Evolutionary conservation across 2,888 invertebrate species (phyloP).

Genomic region (Hypomecis punctinalis): DNA sequence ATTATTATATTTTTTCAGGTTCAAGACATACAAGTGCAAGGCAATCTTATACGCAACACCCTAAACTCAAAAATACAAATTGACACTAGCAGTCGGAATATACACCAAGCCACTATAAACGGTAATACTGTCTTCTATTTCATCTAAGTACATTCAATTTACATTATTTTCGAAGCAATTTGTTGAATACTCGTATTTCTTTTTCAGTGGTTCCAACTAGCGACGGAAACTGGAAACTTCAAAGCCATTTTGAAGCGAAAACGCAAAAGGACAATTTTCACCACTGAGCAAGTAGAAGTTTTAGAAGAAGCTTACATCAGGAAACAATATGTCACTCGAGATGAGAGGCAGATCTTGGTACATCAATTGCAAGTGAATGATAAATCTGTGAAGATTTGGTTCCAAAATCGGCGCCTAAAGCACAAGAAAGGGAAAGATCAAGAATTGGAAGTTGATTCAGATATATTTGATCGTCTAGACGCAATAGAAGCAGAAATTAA

Average conservation of each 20-base stretch:
- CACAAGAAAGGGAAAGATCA: slow-evolving; percentile 78
- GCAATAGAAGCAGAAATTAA: slow-evolving; percentile 58
- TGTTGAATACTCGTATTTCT: too few species aligned
- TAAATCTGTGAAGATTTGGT: slow-evolving; percentile 91
- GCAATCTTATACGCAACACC: not conserved
- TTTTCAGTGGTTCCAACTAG: slow-evolving; percentile 47
- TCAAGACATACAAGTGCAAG: slow-evolving; percentile 3
- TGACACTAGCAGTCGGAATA: too few species aligned
- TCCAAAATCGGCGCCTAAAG: slow-evolving; percentile 90
- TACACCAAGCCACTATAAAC: too few species aligned
- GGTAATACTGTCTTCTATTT: too few species aligned
- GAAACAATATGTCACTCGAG: slow-evolving; percentile 88
- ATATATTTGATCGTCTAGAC: slow-evolving; percentile 45
- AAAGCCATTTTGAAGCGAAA: slow-evolving; percentile 73
- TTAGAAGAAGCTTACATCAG: slow-evolving; percentile 89
- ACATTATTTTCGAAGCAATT: too few species aligned
- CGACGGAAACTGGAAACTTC: slow-evolving; percentile 43
- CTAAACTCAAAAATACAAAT: too few species aligned
- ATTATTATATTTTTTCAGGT: slow-evolving; percentile 27
- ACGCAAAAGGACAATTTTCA: slow-evolving; percentile 90
- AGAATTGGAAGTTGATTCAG: too few species aligned
- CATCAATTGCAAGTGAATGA: slow-evolving; percentile 86
- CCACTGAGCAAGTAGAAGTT: slow-evolving; percentile 88
- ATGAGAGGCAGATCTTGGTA: slow-evolving; percentile 88
- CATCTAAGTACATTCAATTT: too few species aligned